Evolutionary conservation across 30 jellyfish, hydroid and myxozoan genomes (phyloP).

Genomic region (Aurelia coerulea): DNA sequence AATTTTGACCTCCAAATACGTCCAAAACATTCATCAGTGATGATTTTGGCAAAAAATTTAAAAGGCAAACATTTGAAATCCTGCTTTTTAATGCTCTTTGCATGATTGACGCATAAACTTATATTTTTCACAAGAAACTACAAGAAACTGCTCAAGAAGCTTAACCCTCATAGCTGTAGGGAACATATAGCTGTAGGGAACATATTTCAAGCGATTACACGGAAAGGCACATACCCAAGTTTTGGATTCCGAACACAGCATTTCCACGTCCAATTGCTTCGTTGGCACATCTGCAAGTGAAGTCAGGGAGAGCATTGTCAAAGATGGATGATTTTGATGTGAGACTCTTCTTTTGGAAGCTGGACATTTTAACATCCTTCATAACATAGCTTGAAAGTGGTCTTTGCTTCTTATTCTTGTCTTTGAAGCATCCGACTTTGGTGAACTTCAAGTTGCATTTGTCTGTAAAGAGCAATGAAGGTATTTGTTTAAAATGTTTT

Average conservation of each 20-base stretch:
- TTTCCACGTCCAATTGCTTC: constrained; percentile 92
- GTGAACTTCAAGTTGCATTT: constrained; percentile 91
- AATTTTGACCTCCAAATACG: too few relatives aligned
- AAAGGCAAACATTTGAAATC: too few relatives aligned
- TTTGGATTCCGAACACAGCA: constrained; percentile 93
- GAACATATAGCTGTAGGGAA: too few relatives aligned
- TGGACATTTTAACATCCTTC: constrained; percentile 80
- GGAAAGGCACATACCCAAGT: constrained; percentile 62
- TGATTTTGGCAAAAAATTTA: too few relatives aligned
- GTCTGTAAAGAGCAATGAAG: constrained; percentile 43
- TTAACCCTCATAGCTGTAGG: too few relatives aligned
- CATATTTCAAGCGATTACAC: too few relatives aligned
- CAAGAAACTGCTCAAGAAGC: too few relatives aligned
- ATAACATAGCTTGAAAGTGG: constrained; percentile 82
- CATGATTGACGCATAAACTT: too few relatives aligned
- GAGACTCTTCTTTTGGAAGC: constrained; percentile 80
- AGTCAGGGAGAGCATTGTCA: constrained; percentile 80
- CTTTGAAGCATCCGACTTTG: constrained; percentile 94
- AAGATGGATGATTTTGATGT: constrained; percentile 62
- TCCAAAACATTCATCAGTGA: too few relatives aligned
- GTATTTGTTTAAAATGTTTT: neutral
- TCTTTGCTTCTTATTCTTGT: constrained; percentile 64
- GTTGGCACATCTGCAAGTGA: constrained; percentile 97
- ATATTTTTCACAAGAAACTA: too few relatives aligned
- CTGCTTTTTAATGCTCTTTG: too few relatives aligned